These are phyloP conservation scores for Tinamus guttatus DNA, from an alignment of 2,113 vertebrate species.

Conservation along the genomic window DNA sequence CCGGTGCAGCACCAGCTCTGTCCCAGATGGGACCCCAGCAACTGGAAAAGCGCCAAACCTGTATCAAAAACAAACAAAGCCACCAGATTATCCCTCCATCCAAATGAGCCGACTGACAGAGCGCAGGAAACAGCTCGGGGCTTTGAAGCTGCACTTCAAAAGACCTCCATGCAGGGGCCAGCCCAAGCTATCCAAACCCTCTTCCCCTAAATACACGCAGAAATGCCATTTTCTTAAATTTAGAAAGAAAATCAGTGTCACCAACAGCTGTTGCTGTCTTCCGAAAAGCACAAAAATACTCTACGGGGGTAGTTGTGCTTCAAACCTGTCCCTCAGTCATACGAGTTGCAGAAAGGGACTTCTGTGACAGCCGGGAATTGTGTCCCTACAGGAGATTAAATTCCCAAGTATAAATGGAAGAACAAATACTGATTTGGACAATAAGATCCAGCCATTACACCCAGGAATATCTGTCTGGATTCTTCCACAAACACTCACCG, in stretches of 20 bases:
- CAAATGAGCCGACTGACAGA: not conserved
- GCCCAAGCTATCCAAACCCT: not conserved
- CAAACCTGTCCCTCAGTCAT: not conserved
- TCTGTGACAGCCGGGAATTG: not conserved
- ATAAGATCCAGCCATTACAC: not conserved
- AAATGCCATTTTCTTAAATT: not conserved
- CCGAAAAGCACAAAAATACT: not conserved
- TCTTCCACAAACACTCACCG: not conserved
- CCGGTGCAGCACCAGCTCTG: not conserved
- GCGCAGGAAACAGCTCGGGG: not conserved
- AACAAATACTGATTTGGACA: not conserved
- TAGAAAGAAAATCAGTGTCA: not conserved
- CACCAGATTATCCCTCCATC: not conserved
- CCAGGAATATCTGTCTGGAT: not conserved
- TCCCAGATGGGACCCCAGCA: not conserved
- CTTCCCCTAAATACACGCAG: not conserved
- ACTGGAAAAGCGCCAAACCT: slow-evolving; percentile 20
- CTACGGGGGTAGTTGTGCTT: not conserved
- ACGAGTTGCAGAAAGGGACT: not conserved
- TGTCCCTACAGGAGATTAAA: not conserved
- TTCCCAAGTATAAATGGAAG: not conserved
- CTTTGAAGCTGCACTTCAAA: slow-evolving; percentile 60
- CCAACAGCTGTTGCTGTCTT: not conserved
- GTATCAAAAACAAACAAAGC: not conserved
- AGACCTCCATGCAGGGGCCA: not conserved